Base-by-base conservation (phyloP, 2,888 invertebrate species). In the Amphipyra tragopoginis region DNA sequence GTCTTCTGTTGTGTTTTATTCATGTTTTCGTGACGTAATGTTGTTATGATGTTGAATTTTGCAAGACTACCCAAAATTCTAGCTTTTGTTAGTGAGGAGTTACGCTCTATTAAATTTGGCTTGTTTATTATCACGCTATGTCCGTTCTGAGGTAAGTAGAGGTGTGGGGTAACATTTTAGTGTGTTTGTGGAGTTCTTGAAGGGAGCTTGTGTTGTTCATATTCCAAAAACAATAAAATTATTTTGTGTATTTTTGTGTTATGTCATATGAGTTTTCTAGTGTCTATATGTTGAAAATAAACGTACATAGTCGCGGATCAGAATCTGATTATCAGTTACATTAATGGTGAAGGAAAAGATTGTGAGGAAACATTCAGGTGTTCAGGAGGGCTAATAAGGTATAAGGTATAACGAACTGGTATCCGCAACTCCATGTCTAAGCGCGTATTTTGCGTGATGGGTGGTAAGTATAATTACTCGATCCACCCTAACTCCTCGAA, bases 1-100 rank as follows among this genome's bases (percentile, higher is more conserved):
- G 83, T 75, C 72, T 82, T 62, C 45, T 78, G 79, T 76, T 67
- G 72, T 78, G 65, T 73, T 78, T 73, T 64, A 72, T 56, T 76
- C 51, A 50, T 71, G 72, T 75, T 66, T 57, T 64, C 48, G 65
- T 80, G 75, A 76, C 72, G 80, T 80, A 79, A 79, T 57, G 13
- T 53, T 54, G 56, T 65, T 65, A 48, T 63, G 54, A 50, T 72
- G 56, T 47, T 43, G 62, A 67, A 62, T 77, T 72, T 79, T 51
- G 60, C 59, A 63, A 77, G 64, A 65, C 42, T 43, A 54, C 48
- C 54, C 54, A 60, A 67, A 75, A 70, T 54, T 77, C 21, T 45
- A 9, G 1, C 1, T 39, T 43, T 36, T 53, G 44, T 59, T 58
- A 54, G 42, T 42, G 10, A 54, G 5, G 10, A n/a, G 64, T 59